Conservation (phyloP, 2,797 vertebrate genomes). For the Neosilurus mollespiculum region DNA sequence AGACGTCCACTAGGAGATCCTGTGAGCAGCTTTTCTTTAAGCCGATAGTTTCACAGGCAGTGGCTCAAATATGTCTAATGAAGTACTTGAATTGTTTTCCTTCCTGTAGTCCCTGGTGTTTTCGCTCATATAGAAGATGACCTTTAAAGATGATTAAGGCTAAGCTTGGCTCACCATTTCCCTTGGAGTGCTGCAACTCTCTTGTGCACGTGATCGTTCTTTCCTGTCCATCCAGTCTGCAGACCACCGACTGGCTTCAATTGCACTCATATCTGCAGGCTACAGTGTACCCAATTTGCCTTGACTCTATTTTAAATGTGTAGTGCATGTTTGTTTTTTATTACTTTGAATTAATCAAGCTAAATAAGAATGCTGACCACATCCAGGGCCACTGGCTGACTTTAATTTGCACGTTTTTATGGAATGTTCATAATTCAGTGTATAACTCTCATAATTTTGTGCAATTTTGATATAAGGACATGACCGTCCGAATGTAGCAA, state of each 20-base stretch:
- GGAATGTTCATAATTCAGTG: neutral
- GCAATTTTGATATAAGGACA: neutral
- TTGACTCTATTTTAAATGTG: neutral
- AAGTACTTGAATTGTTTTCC: neutral
- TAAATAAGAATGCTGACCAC: neutral
- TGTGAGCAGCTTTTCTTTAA: neutral
- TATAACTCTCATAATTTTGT: neutral
- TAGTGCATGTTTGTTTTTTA: neutral
- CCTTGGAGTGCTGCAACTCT: constrained; percentile 10
- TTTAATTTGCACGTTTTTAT: neutral
- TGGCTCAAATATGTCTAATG: no score
- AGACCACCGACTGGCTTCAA: constrained; percentile 11
- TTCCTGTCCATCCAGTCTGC: constrained; percentile 7
- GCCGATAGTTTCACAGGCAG: neutral
- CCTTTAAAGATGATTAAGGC: constrained; percentile 12
- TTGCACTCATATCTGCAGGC: neutral
- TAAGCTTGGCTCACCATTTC: constrained; percentile 21
- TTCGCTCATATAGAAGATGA: constrained; percentile 1
- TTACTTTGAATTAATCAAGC: neutral
- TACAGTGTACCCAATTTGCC: neutral
- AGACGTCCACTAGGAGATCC: neutral
- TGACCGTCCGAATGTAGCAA: neutral
- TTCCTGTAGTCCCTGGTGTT: constrained; percentile 7
- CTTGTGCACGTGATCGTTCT: constrained; percentile 12
- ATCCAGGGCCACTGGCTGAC: neutral